phyloP scores from a whole-genome alignment of 2,888 invertebrate species.

The Amblyjoppa fuscipennis region DNA sequence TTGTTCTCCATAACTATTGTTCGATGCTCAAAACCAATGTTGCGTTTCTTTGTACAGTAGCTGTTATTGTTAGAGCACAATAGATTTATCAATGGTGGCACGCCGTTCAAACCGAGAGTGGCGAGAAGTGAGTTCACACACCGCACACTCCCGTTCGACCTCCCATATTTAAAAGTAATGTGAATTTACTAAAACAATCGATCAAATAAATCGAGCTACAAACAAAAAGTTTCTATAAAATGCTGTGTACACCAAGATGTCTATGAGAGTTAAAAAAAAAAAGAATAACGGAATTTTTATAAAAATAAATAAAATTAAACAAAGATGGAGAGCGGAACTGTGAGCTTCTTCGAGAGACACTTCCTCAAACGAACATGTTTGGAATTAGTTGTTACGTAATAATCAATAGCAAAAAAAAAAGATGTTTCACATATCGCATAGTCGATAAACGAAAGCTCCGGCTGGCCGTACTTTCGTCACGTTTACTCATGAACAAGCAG shows the following conservation, averaged over 20 bases:
- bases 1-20: conserved; percentile 62
- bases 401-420: conserved; percentile 36
- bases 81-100: conserved; percentile 2
- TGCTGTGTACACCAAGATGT: conserved; percentile 32
- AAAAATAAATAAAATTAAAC: conserved; percentile 25
- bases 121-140: background rate
- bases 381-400: conserved; percentile 20
- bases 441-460: conserved; percentile 41
- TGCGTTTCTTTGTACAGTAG: conserved; percentile 15
- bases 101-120: background rate
- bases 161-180: conserved; percentile 8
- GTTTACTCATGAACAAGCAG: conserved; percentile 45
- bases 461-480: conserved; percentile 39
- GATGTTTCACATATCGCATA: conserved; percentile 34
- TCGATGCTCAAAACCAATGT: conserved; percentile 53
- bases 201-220: background rate
- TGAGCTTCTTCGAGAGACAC: conserved; percentile 29
- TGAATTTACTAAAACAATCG: conserved; percentile 16
- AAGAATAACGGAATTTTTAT: background rate
- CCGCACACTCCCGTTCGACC: conserved; percentile 10
- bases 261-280: conserved; percentile 12
- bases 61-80: conserved; percentile 6
- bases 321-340: conserved; percentile 35
- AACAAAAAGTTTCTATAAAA: conserved; percentile 10
- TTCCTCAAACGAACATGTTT: conserved; percentile 31